Evolutionary conservation across 1,140 invertebrate species (phyloP).

Genomic region (Drosophila nebulosa): DNA sequence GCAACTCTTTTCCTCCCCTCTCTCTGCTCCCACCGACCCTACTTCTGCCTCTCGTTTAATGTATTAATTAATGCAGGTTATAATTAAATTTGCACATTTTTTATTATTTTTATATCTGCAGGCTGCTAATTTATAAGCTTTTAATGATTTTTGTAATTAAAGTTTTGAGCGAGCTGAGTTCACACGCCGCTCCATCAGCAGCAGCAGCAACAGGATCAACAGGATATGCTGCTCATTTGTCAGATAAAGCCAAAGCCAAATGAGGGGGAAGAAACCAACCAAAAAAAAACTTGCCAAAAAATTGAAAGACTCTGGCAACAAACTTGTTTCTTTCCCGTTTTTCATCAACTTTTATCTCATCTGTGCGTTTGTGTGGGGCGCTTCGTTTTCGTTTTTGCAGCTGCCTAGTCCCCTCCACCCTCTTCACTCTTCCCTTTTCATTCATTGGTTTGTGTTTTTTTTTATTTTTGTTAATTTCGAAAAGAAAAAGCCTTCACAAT

Average conservation of each 20-base stretch:
- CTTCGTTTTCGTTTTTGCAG: constrained; percentile 55
- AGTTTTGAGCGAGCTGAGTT: constrained; percentile 24
- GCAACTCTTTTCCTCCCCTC: constrained; percentile 7
- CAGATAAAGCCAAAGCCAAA: constrained; percentile 64
- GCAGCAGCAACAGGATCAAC: constrained; percentile 71
- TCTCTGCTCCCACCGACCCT: too few species aligned
- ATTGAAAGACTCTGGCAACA: constrained; percentile 68
- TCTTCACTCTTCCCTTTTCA: background rate
- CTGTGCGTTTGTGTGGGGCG: constrained; percentile 20
- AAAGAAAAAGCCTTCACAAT: constrained; percentile 36
- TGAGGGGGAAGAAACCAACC: constrained; percentile 16
- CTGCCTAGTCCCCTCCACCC: constrained; percentile 32
- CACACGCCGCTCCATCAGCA: constrained; percentile 56
- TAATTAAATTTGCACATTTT: constrained; percentile 76
- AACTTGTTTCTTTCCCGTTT: constrained; percentile 58
- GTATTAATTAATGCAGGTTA: constrained; percentile 71
- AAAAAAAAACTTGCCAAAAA: constrained; percentile 37
- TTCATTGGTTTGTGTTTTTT: background rate
- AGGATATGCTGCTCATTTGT: constrained; percentile 77
- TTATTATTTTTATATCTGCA: background rate
- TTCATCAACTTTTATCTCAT: constrained; percentile 9
- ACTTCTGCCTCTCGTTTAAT: constrained; percentile 39
- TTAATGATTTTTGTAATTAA: constrained; percentile 78
- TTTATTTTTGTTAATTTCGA: constrained; percentile 51
- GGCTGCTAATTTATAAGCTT: constrained; percentile 70